These are phyloP conservation scores for Numida meleagris DNA, from an alignment of 2,113 vertebrate genomes.

Conservation along the genomic window DNA sequence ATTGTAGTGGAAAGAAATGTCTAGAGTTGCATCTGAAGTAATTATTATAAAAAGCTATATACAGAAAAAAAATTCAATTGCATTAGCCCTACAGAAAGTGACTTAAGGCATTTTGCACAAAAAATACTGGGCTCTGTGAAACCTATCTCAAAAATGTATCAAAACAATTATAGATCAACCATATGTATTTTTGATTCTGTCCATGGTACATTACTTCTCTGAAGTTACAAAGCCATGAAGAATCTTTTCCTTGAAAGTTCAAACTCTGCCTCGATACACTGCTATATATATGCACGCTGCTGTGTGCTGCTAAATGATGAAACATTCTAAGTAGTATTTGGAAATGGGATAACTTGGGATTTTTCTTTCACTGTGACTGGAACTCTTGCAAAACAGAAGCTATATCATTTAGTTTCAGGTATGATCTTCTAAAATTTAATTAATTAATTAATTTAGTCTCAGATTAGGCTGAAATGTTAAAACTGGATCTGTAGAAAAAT, in stretches of 20 bases:
- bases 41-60: slow-evolving; percentile 48
- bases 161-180: not conserved
- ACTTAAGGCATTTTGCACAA: slow-evolving; percentile 66
- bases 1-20: not conserved
- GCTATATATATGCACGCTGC: not conserved
- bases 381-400: not conserved
- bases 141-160: slow-evolving; percentile 1
- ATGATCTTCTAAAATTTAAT: not conserved
- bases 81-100: slow-evolving; percentile 40
- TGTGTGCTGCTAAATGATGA: not conserved
- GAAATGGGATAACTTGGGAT: not conserved
- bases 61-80: slow-evolving; percentile 41
- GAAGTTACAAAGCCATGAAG: slow-evolving; percentile 26
- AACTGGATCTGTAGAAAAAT: not conserved
- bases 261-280: not conserved
- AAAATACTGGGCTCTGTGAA: slow-evolving; percentile 12
- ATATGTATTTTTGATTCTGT: not conserved
- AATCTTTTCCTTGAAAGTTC: slow-evolving; percentile 20
- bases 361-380: not conserved
- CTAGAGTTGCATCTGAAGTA: slow-evolving; percentile 36
- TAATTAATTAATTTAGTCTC: not conserved
- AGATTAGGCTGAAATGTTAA: not conserved
- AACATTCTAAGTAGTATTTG: not conserved
- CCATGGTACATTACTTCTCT: not conserved
- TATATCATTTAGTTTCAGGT: not conserved